Evolutionary conservation across 2,888 invertebrate genomes (phyloP), one percentile per base, ranked within the genome.

Genomic region (Allolobophora icterica): DNA sequence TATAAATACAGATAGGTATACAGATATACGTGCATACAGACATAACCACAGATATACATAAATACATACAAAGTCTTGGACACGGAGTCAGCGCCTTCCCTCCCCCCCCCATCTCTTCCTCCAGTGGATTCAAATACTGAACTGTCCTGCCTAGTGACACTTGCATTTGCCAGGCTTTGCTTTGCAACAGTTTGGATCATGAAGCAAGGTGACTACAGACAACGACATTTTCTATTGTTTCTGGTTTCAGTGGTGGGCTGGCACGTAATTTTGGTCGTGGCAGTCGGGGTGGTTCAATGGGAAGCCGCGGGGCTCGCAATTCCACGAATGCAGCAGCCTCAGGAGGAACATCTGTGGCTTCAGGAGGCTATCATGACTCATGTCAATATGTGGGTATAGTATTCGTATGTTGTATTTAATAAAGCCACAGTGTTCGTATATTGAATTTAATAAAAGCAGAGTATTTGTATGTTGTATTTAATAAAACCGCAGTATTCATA

Each of bases 361-460:
- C 87, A 35, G 87, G 87, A 35, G 87, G 87, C 87, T 87, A 87
- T 34, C 87, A 87, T 87, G 87, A 87, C 34, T 87, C 87, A 19
- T 87, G 87, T 87, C 87, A 87, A 38, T 87, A 87, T 87, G 87
- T 87, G n/a, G 24, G 87, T 87, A 35, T 35, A 84, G 6, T 84
- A 8, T 84, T 33, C 8, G 21, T 6, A 17, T 84, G 1, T 42
- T 42, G 42, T 42, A 42, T 42, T 42, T 42, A 17, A 52, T 52
- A 52, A 52, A 52, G 19, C 52, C 52, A 52, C 21, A 52, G 52
- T 19, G 21, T 38, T 38, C 8, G 38, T 38, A 38, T 38, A 38
- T 38, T 38, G 38, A 11, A 15, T 45, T 45, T 45, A 45, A 13
- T 45, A 19, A 45, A 15, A 2, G 21, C 52, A 52, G 3, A 52